These are phyloP conservation scores for Platysternon megacephalum DNA, from an alignment of 2,113 vertebrate species.

Conservation along the genomic window DNA sequence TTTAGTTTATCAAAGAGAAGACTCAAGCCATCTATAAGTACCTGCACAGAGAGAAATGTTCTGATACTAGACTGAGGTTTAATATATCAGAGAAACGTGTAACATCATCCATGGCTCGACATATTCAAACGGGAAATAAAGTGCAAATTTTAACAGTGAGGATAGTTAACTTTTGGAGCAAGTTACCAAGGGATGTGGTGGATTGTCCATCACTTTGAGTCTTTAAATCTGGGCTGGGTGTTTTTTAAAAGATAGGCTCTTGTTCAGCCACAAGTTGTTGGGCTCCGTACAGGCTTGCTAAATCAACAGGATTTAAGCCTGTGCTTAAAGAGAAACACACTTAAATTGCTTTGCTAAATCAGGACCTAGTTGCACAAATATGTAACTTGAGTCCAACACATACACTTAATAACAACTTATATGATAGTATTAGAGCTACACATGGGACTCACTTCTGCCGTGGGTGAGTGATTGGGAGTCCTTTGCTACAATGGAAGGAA, in stretches of 20 bases:
- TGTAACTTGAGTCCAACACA: background rate
- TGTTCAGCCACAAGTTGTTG: background rate
- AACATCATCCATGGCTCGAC: background rate
- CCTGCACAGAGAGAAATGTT: background rate
- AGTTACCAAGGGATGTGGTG: background rate
- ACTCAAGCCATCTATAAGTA: background rate
- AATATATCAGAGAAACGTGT: background rate
- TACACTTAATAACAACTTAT: accelerated
- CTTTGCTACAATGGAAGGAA: background rate
- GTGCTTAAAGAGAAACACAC: background rate
- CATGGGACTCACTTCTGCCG: accelerated
- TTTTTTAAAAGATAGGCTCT: background rate
- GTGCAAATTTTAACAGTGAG: background rate
- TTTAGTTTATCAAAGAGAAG: background rate
- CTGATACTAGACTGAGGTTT: background rate
- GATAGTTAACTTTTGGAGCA: background rate
- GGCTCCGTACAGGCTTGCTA: background rate
- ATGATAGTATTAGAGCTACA: background rate
- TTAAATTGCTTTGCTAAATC: background rate
- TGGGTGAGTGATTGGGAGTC: accelerated
- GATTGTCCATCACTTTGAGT: background rate
- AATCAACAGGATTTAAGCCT: background rate
- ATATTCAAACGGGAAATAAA: background rate
- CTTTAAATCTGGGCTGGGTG: background rate
- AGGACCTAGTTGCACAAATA: background rate